A percentile compares a stretch with the other conserved stretches of the same genome.
Evolutionary conservation across 2,797 vertebrate species (phyloP).

Genomic region (Rhynchonycteris naso): DNA sequence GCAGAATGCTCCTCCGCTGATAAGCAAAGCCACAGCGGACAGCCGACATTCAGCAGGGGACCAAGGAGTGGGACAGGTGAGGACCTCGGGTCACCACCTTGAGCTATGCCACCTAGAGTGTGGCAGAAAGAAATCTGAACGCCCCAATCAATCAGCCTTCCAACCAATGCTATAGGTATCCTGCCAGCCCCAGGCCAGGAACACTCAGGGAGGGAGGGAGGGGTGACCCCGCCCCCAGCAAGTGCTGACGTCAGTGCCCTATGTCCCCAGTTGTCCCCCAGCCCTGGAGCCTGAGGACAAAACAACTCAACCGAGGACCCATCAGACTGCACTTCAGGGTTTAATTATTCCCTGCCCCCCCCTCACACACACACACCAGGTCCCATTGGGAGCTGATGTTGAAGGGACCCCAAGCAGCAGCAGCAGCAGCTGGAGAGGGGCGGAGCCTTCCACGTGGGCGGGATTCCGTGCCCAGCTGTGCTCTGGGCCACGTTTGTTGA

Average conservation of each 20-base stretch:
- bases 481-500: too few relatives aligned
- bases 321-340: too few relatives aligned
- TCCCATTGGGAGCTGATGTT: too few relatives aligned
- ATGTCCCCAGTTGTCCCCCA: not conserved
- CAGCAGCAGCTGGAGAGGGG: not conserved
- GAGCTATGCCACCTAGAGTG: not conserved
- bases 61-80: fast-evolving
- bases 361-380: too few relatives aligned
- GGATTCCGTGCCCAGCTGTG: not conserved
- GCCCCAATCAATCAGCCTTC: not conserved
- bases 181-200: not conserved
- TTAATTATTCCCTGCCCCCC: not conserved
- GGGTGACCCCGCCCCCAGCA: slow-evolving; percentile 16
- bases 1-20: fast-evolving
- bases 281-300: not conserved
- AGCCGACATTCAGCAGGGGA: not conserved
- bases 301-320: not conserved
- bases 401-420: not conserved
- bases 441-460: fast-evolving
- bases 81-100: not conserved
- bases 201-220: not conserved
- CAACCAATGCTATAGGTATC: not conserved
- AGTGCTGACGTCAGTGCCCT: slow-evolving; percentile 54
- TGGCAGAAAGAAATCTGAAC: not conserved
- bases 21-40: not conserved